Conservation (phyloP, 53 echinoderm and acorn worm species). For the Luidia sarsii region DNA sequence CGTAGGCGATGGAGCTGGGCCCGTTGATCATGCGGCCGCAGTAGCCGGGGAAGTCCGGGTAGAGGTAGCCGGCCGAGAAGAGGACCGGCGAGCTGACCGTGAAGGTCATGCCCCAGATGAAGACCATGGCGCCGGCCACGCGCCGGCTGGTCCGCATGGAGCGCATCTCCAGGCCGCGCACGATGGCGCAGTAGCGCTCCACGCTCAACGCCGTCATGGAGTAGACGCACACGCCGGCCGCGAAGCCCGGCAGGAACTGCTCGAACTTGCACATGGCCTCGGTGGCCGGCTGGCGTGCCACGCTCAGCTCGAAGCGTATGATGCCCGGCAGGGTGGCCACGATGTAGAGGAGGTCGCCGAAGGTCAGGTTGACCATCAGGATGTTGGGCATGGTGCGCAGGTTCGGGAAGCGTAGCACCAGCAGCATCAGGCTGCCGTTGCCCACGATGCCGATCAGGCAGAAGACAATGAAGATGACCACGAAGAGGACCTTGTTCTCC, state of each 20-base stretch:
- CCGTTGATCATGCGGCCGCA: background rate
- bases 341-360: slow-evolving; percentile 74
- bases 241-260: slow-evolving; percentile 59
- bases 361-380: slow-evolving; percentile 74
- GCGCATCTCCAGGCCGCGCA: slow-evolving; percentile 71
- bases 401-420: slow-evolving; percentile 65
- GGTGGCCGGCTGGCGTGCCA: slow-evolving; percentile 25
- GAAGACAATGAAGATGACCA: slow-evolving; percentile 61
- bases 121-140: slow-evolving; percentile 45
- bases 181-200: slow-evolving; percentile 78
- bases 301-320: slow-evolving; percentile 53
- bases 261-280: slow-evolving; percentile 66
- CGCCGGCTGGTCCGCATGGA: slow-evolving; percentile 59
- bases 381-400: slow-evolving; percentile 81
- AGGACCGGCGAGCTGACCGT: slow-evolving; percentile 57
- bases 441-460: slow-evolving; percentile 71
- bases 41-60: background rate
- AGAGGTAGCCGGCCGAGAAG: slow-evolving; percentile 28
- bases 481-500: slow-evolving; percentile 2
- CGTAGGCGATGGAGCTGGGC: slow-evolving; percentile 31
- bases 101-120: slow-evolving; percentile 70
- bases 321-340: slow-evolving; percentile 64
- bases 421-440: slow-evolving; percentile 66
- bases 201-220: slow-evolving; percentile 76
- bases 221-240: slow-evolving; percentile 72